These are phyloP conservation scores for Dicrostonyx torquatus DNA, from an alignment of 2,797 vertebrate species.

Conservation along the genomic window DNA sequence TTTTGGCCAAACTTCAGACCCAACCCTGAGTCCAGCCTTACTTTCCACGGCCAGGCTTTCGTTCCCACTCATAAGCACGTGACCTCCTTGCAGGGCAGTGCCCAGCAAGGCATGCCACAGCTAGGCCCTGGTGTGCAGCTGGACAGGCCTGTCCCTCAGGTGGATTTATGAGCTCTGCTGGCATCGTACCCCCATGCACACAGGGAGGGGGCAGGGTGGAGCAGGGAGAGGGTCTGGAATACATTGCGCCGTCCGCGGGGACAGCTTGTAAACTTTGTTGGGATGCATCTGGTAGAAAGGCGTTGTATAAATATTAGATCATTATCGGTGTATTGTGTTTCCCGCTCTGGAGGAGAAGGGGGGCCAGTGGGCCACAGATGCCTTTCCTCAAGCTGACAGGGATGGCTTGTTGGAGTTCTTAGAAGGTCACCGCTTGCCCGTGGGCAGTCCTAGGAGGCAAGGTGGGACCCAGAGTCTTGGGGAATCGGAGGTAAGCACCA, in stretches of 20 bases:
- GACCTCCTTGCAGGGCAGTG: constrained; percentile 19
- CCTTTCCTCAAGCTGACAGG: constrained; percentile 76
- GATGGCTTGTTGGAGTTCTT: constrained; percentile 56
- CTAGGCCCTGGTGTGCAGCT: background rate
- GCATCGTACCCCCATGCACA: background rate
- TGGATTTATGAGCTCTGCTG: constrained; percentile 42
- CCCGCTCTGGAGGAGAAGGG: constrained; percentile 66
- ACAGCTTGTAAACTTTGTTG: constrained; percentile 82
- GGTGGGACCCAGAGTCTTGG: background rate
- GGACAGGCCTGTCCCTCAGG: constrained; percentile 46
- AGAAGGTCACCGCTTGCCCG: constrained; percentile 34
- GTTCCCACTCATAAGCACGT: constrained; percentile 72
- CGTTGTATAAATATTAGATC: constrained; percentile 83
- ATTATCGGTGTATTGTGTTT: constrained; percentile 81
- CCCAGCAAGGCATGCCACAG: background rate
- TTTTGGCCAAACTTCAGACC: constrained; percentile 87
- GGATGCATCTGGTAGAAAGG: constrained; percentile 84
- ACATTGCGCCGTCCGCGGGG: constrained; percentile 70
- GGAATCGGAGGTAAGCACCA: background rate
- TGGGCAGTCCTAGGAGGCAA: background rate
- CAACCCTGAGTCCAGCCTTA: constrained; percentile 82
- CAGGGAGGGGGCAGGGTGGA: background rate
- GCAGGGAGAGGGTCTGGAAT: constrained; percentile 72
- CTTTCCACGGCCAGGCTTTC: constrained; percentile 82
- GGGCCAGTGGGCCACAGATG: constrained; percentile 75